Evolutionary conservation across 2,888 invertebrate species (phyloP).

Genomic region (Trachelus stipa): DNA sequence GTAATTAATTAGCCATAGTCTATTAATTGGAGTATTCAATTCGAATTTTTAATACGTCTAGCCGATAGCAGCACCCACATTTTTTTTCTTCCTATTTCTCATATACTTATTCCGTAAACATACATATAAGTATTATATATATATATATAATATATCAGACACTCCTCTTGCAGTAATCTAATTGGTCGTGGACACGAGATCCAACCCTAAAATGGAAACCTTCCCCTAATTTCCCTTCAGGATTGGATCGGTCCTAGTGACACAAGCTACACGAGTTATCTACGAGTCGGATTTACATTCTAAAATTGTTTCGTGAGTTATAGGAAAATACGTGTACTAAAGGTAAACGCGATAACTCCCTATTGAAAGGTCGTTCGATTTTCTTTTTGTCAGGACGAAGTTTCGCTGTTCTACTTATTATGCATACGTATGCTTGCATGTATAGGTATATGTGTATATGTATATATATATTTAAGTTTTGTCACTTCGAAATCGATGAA

Average conservation of each 20-base stretch:
- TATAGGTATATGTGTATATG: conserved; percentile 22
- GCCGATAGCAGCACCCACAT: neutral
- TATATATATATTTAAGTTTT: conserved; percentile 17
- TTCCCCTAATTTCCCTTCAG: conserved; percentile 62
- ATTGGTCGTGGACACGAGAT: conserved; percentile 14
- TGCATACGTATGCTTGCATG: conserved; percentile 18
- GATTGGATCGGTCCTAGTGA: conserved; percentile 37
- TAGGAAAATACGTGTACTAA: neutral
- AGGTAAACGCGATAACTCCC: neutral
- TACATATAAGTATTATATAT: neutral
- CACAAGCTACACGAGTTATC: neutral
- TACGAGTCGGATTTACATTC: neutral
- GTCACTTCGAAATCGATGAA: conserved; percentile 23
- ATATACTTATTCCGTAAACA: neutral
- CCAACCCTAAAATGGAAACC: conserved; percentile 56
- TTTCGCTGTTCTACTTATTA: neutral
- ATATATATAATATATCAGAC: neutral
- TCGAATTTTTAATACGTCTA: neutral
- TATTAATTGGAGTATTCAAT: conserved; percentile 9
- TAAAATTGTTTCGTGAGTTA: neutral
- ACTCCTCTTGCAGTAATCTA: neutral
- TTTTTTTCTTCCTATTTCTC: neutral
- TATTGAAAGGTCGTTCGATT: neutral
- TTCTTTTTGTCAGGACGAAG: neutral
- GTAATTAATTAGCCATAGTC: neutral